phyloP scores from a whole-genome alignment of 2,888 invertebrate species.

The Mesorhabditis spiculigera region DNA sequence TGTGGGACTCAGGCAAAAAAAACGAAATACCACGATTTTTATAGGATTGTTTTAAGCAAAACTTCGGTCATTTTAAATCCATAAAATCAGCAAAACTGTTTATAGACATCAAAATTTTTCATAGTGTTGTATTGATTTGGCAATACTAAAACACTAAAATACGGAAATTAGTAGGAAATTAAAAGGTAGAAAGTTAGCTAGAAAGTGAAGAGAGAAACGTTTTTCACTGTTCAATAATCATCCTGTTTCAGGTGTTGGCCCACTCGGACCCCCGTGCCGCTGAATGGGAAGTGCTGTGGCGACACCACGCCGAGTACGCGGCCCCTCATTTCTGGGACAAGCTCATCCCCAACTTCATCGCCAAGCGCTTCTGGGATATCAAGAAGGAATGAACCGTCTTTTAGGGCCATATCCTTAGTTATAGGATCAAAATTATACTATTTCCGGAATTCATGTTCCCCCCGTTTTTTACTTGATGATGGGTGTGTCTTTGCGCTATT shows the following conservation, averaged over 20 bases:
- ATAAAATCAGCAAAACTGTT: not conserved
- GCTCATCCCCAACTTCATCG: constrained; percentile 46
- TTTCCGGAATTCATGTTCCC: too few relatives aligned
- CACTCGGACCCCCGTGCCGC: constrained; percentile 33
- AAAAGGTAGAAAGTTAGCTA: too few relatives aligned
- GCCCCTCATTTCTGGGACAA: constrained; percentile 56
- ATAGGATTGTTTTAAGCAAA: not conserved
- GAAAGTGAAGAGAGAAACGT: too few relatives aligned
- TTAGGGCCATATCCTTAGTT: too few relatives aligned
- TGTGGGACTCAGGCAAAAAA: not conserved
- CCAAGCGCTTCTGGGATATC: constrained; percentile 44
- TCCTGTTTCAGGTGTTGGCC: constrained; percentile 38
- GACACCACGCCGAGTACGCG: constrained; percentile 51
- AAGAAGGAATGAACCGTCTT: too few relatives aligned
- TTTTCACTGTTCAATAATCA: not conserved
- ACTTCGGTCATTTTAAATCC: not conserved
- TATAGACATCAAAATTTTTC: not conserved
- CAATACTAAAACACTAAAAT: not conserved
- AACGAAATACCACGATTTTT: not conserved
- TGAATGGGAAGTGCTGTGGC: constrained; percentile 38
- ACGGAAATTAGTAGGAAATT: not conserved
- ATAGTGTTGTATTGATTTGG: not conserved
- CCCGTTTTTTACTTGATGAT: too few relatives aligned
- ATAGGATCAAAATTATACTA: too few relatives aligned
- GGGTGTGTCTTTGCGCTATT: too few relatives aligned